Evolutionary conservation across 2,113 vertebrate species (phyloP), one percentile per base, ranked within the genome.

Genomic region (Mustela lutreola): DNA sequence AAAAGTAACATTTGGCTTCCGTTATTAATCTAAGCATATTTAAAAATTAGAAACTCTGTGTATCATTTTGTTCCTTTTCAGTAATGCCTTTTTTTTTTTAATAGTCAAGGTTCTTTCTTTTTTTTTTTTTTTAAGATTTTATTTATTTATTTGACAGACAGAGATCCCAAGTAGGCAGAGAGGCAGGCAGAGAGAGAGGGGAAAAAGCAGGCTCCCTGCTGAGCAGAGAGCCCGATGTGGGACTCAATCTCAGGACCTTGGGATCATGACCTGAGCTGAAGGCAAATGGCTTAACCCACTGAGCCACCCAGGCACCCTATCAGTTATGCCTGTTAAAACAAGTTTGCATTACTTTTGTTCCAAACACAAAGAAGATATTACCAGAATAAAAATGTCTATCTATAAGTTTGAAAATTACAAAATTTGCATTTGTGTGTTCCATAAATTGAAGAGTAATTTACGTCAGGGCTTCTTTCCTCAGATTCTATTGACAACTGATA

Each of bases 381-480:
- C 26, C 95, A 75, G 79, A 83, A 56, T 94, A 87, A 65, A 56
- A 88, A 87, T 11, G 4, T 58, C 2, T 45, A 62, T 67, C 19
- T 82, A 9, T 89, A 67, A 91, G 50, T 67, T 62, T 91, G 11
- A 67, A 95, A 89, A 65, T 63, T 89, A 48, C 3, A 70, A 75
- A 81, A 88, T 88, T 60, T 92, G 92, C 15, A 82, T 62, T 79
- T 79, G 7, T 78, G 24, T 2, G 12, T 83, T 92, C 18, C 14
- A 11, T 89, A 89, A 95, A 95, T 75, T 82, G 80, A 90, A 93
- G 19, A 89, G 10, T 71, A 26, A 84, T 65, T 92, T 88, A 91
- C 84, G 65, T 81, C 42, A 33, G 18, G 84, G 80, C 36, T 92
- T 89, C 10, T 21, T 48, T 67, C 39, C 39, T 75, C 28, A 70